Conservation (phyloP, 2,113 vertebrate genomes). For the Cyprinodon brontotheroides region DNA sequence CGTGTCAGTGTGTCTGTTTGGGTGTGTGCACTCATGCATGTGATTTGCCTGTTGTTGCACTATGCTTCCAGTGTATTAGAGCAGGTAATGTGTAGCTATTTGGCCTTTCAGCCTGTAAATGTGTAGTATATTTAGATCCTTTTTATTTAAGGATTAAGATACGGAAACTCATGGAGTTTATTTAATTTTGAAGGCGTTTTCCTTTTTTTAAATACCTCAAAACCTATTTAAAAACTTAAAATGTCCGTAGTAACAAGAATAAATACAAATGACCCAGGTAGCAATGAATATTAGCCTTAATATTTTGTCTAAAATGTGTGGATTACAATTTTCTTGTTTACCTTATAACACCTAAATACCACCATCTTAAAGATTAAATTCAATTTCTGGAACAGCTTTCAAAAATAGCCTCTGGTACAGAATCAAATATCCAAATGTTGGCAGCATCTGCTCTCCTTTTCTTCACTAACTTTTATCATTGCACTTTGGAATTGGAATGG, state of each 20-base stretch:
- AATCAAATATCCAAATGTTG: neutral
- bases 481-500: neutral
- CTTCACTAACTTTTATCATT: neutral
- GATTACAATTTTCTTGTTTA: neutral
- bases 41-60: conserved; percentile 32
- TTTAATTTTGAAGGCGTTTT: neutral
- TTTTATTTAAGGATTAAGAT: conserved; percentile 2
- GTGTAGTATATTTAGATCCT: neutral
- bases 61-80: conserved; percentile 11
- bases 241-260: neutral
- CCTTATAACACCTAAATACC: neutral
- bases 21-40: conserved; percentile 29
- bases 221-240: neutral
- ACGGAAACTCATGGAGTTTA: neutral
- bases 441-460: neutral
- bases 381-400: neutral
- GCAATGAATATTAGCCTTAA: neutral
- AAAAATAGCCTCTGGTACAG: neutral
- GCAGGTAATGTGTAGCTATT: conserved; percentile 10
- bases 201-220: neutral
- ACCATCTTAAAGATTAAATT: neutral
- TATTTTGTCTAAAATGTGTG: neutral
- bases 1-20: conserved; percentile 34
- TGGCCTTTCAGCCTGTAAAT: conserved; percentile 7
- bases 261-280: neutral